Evolutionary conservation across 2,113 vertebrate species (phyloP), one percentile per base, ranked within the genome.

Genomic region (Dolichotis patagonum): DNA sequence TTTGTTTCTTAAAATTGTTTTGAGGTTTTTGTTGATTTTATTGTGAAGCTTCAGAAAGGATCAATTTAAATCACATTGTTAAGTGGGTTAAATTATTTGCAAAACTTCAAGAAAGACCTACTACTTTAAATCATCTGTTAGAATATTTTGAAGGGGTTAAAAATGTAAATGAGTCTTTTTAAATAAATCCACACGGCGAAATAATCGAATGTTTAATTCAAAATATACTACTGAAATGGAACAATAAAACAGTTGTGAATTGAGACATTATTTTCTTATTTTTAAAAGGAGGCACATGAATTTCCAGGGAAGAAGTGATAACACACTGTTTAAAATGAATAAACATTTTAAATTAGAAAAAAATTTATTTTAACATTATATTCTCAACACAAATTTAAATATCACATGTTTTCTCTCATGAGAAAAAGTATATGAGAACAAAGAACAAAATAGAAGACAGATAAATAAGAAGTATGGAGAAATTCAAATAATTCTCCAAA

Each of bases 111-210:
- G 41, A 93, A 60, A 24, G 30, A 38, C 22, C 35, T 58, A 73
- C 41, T 46, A 73, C 73, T 67, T 87, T 84, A 30, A 92, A n/a
- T 69, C 30, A 67, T 84, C 26, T 58, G 16, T 63, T 71, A 86
- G 28, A 69, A 7, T 73, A 49, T 88, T 91, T 63, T 81, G 41
- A 97, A 73, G 22, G 26, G 3, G 9, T 6, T 6, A 13, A 26
- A 7, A 41, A 7, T 11, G 41, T 8, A 80, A 84, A 35, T 35
- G 58, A 88, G 49, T 92, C 38, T 69, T 49, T 95, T 71, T 35
- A 3, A 95, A 81, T 96, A 90, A 96, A 75, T 84, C 19, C 9
- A 73, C 52, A 63, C 12, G 63, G 24, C n/a, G 71, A 95, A 92
- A 88, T 16, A 93, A 89, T 60, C 1, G n/a, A 65, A 63, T 82